A percentile compares a stretch with the other conserved stretches of the same genome.
Conservation (phyloP, 2,113 vertebrate genomes). For the Phyllopteryx taeniolatus region DNA sequence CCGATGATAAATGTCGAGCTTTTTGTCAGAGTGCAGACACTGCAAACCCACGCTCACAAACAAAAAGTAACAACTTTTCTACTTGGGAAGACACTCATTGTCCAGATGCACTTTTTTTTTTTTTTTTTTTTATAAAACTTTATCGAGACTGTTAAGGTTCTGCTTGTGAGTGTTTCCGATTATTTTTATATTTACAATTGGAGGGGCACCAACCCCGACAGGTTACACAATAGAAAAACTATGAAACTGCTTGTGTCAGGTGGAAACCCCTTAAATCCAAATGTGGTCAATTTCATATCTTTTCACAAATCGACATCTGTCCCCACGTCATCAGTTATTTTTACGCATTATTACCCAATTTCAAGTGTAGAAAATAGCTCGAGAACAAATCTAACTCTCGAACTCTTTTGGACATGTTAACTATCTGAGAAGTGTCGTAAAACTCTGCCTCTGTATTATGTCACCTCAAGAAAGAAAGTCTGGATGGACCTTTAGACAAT, state of each 20-base stretch:
- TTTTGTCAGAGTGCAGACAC: constrained; percentile 37
- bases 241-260: neutral
- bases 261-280: neutral
- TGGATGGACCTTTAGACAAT: neutral
- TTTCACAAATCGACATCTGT: neutral
- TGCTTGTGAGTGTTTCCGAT: neutral
- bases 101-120: neutral
- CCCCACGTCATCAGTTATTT: neutral
- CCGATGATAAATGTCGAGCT: constrained; percentile 45
- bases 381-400: too few species aligned
- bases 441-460: neutral
- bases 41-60: constrained; percentile 56
- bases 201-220: neutral
- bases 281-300: neutral
- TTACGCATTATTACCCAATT: neutral
- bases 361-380: neutral
- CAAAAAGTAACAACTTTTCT: constrained; percentile 12
- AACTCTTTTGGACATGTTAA: neutral
- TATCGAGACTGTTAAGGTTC: neutral
- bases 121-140: neutral
- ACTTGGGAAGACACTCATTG: constrained; percentile 2
- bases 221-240: neutral
- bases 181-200: neutral
- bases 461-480: neutral
- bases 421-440: neutral